Evolutionary conservation across 1,140 invertebrate genomes (phyloP).

Genomic region (Bombus pyrosoma): DNA sequence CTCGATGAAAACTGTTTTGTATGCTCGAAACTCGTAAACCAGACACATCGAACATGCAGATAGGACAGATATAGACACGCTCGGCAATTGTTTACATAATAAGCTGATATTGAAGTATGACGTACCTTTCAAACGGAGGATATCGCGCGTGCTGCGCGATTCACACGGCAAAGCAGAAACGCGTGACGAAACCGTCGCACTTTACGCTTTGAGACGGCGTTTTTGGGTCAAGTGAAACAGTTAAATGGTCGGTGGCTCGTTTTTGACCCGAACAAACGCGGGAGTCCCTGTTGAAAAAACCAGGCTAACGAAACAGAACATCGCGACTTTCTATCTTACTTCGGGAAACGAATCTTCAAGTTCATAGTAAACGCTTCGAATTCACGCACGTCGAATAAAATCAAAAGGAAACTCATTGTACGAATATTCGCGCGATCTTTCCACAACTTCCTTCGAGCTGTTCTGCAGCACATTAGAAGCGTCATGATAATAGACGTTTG

Average conservation of each 20-base stretch:
- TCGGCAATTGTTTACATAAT: constrained; percentile 8
- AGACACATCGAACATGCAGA: background rate
- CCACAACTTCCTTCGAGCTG: background rate
- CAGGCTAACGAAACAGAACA: constrained; percentile 10
- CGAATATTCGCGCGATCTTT: background rate
- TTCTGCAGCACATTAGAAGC: background rate
- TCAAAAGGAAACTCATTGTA: background rate
- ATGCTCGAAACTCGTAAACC: background rate
- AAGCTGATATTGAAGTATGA: constrained; percentile 14
- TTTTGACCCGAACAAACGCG: constrained; percentile 3
- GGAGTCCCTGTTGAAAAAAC: background rate
- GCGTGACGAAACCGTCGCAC: constrained; percentile 42
- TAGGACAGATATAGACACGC: background rate
- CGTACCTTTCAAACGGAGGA: background rate
- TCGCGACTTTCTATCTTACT: background rate
- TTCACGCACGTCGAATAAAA: background rate
- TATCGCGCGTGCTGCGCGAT: constrained; percentile 3
- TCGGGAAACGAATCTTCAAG: background rate
- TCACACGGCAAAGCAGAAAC: constrained; percentile 32
- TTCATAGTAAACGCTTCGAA: background rate
- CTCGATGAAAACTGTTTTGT: background rate
- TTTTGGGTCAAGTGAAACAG: constrained; percentile 57
- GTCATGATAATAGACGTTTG: background rate
- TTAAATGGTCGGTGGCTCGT: constrained; percentile 30
- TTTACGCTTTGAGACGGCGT: constrained; percentile 30